Conservation (phyloP, 1,140 invertebrate species). For the Acromyrmex heyeri region DNA sequence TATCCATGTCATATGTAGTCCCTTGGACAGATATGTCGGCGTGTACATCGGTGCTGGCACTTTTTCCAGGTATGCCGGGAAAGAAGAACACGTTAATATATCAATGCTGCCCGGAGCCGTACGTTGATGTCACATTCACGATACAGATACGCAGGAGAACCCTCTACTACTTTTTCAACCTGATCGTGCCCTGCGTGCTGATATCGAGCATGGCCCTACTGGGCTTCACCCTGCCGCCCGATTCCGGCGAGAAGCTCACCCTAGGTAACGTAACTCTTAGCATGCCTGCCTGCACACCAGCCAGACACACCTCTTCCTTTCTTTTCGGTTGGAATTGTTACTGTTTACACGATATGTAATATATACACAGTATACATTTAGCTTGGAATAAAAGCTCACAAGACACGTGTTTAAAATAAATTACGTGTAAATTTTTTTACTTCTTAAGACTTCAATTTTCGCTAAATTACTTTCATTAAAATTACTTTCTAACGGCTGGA, state of each 20-base stretch:
- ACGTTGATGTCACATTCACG: constrained; percentile 98
- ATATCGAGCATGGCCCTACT: constrained; percentile 99
- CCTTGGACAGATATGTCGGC: constrained; percentile 38
- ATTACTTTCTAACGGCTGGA: background rate
- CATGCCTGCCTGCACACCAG: constrained; percentile 77
- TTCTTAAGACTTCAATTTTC: background rate
- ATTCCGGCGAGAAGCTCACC: constrained; percentile 99
- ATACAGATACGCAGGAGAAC: constrained; percentile 98
- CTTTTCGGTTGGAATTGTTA: constrained; percentile 65
- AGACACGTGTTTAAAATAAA: background rate
- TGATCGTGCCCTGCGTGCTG: constrained; percentile 99
- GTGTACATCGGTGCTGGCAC: constrained; percentile 54
- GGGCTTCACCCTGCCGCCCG: constrained; percentile 98
- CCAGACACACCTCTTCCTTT: constrained; percentile 69
- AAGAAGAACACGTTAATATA: constrained; percentile 94
- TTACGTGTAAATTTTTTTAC: background rate
- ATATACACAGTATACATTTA: constrained; percentile 47
- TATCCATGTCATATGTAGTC: constrained; percentile 10
- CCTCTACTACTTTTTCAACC: constrained; percentile 99
- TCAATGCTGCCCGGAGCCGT: constrained; percentile 96
- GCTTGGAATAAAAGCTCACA: constrained; percentile 4
- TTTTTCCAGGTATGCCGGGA: constrained; percentile 92
- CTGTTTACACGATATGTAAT: constrained; percentile 57
- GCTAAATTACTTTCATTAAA: background rate
- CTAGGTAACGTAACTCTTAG: constrained; percentile 91